Base-by-base conservation (phyloP, 1,140 invertebrate species). In the Drosophila trapezifrons region DNA sequence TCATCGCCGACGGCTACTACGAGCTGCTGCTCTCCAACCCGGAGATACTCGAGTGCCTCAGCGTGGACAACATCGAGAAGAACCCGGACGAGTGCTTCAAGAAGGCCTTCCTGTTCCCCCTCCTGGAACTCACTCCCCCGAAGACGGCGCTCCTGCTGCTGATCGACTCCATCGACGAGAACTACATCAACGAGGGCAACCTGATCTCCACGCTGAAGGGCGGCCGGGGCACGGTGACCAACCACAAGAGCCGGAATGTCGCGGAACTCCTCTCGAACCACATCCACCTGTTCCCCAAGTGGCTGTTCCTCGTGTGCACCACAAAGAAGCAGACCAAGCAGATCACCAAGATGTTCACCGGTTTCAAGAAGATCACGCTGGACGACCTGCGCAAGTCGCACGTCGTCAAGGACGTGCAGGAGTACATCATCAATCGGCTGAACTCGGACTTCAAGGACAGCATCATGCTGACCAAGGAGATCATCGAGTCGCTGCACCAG, bases 401-500 rank as follows among this genome's bases (percentile, higher is more conserved):
- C 85, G 96, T 97, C 2, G 95, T 96, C 0, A 94, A 97, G 20
- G 98, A 99, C 90, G 97, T 99, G 1, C 98, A 99, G 91, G 96
- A 98, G 83, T 99, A 99, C 87, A 99, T 99, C 62, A 94, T 99
- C 1, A 96, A 96, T 17, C 93, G 98, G 5, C 93, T 99, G 35
- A 98, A 99, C 90, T 95, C 95, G 38, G 97, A 98, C 80, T 92
- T 92, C 38, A 92, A 92, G 57, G 91, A 92, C 43, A 92, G 89
- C 72, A 92, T 92, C n/a, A 91, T 92, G 91, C 54, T 92, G 25
- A 92, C 90, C 45, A 79, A 93, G 37, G 97, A 98, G 82, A 98
- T 98, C 1, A 98, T 98, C 0, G 97, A 98, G 77, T 98, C 98
- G 92, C 93, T 99, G 8, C 98, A 99, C 92, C 97, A 98, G 82